Evolutionary conservation across 2,888 invertebrate genomes (phyloP).

Genomic region (Pheosia tremula): DNA sequence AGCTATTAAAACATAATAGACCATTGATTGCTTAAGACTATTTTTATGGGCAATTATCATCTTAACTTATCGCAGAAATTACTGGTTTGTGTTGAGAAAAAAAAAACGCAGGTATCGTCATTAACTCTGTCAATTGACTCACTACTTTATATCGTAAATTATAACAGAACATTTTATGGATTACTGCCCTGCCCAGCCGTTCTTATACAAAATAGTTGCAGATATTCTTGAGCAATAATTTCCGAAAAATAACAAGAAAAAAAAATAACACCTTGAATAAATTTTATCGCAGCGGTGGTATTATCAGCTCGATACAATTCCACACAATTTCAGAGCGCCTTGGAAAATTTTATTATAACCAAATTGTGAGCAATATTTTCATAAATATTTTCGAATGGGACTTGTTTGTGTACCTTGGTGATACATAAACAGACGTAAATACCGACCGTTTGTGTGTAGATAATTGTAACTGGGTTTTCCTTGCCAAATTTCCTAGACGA

Average conservation of each 20-base stretch:
- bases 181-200: no score
- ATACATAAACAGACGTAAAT: constrained; percentile 64
- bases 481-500: no score
- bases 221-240: no score
- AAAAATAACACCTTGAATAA: no score
- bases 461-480: constrained; percentile 9
- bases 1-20: constrained; percentile 35
- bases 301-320: constrained; percentile 56
- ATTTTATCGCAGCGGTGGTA: constrained; percentile 28
- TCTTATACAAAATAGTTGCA: no score
- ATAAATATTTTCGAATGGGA: constrained; percentile 79
- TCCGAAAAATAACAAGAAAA: no score
- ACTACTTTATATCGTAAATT: background rate
- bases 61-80: constrained; percentile 17
- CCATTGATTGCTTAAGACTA: constrained; percentile 6
- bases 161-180: background rate
- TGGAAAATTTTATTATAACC: constrained; percentile 79
- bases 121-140: background rate
- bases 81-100: background rate
- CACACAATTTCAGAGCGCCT: constrained; percentile 52
- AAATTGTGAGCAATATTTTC: constrained; percentile 80
- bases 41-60: constrained; percentile 3
- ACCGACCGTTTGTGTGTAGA: constrained; percentile 44
- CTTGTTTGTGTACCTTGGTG: constrained; percentile 66
- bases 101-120: background rate